Percentiles rank a stretch among this genome's conserved stretches.
Evolutionary conservation across 2,113 vertebrate species (phyloP).

Genomic region (Neolamprologus modestus): DNA sequence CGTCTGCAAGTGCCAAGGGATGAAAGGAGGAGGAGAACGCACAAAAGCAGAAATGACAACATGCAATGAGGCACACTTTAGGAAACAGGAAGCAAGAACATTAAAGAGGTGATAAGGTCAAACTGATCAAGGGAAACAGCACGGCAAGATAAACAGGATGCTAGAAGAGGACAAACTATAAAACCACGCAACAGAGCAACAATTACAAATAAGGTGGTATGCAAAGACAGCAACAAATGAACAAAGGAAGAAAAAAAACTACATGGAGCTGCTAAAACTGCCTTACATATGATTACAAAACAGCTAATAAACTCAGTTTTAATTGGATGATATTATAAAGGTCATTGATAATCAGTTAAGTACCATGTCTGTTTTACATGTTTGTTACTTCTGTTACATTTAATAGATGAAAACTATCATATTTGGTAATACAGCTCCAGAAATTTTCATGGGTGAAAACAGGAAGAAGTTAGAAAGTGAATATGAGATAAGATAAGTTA

Average conservation of each 20-base stretch:
- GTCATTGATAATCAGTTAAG: neutral
- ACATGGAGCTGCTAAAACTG: neutral
- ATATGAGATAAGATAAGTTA: accelerated
- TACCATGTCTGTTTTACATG: neutral
- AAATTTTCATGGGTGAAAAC: neutral
- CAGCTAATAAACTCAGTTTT: neutral
- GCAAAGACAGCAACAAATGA: neutral
- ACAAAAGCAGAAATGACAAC: neutral
- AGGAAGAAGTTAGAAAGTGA: neutral
- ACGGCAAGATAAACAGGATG: neutral
- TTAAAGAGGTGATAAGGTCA: neutral
- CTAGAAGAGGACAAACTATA: neutral
- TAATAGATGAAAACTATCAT: neutral
- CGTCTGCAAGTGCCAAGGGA: neutral
- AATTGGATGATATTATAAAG: neutral
- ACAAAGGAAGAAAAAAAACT: neutral
- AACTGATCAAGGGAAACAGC: neutral
- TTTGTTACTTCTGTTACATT: neutral
- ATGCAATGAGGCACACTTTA: neutral
- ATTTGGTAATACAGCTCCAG: neutral
- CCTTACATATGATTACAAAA: neutral
- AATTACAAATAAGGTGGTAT: neutral
- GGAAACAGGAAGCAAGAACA: neutral
- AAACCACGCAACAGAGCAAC: neutral
- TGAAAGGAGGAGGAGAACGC: neutral